Conservation (phyloP, 2,888 invertebrate species). For the Nipponacmea schrenckii region DNA sequence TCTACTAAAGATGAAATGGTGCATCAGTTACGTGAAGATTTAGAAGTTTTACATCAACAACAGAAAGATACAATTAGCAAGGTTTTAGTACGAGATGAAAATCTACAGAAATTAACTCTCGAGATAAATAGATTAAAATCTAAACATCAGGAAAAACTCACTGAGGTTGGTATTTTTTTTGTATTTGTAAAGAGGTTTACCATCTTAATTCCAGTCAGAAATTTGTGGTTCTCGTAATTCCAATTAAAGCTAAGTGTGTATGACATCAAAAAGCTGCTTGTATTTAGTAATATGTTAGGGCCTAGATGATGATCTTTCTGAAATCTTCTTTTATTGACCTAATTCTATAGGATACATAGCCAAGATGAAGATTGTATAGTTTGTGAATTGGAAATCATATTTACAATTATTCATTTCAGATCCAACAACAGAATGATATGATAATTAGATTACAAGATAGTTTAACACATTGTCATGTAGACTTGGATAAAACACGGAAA, state of each 20-base stretch:
- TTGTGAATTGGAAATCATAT: too few species aligned
- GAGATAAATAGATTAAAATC: slow-evolving; percentile 60
- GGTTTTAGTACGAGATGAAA: slow-evolving; percentile 61
- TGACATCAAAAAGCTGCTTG: too few species aligned
- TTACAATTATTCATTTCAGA: slow-evolving; percentile 27
- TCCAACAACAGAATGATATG: slow-evolving; percentile 58
- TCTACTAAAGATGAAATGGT: slow-evolving; percentile 61
- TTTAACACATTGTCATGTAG: slow-evolving; percentile 59
- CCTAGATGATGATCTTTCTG: too few species aligned
- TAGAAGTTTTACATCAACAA: slow-evolving; percentile 58
- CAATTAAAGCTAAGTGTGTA: too few species aligned
- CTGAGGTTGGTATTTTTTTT: slow-evolving; percentile 43
- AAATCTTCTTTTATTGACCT: too few species aligned
- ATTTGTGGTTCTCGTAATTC: too few species aligned
- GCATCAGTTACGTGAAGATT: slow-evolving; percentile 54
- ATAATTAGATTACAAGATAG: slow-evolving; percentile 62
- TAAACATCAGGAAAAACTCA: slow-evolving; percentile 58
- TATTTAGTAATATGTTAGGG: too few species aligned
- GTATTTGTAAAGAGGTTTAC: too few species aligned
- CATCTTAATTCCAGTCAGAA: too few species aligned
- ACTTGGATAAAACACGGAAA: slow-evolving; percentile 56
- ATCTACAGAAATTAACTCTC: slow-evolving; percentile 58
- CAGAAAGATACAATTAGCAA: slow-evolving; percentile 60
- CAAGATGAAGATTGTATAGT: too few species aligned
- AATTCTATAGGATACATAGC: too few species aligned